phyloP scores from a whole-genome alignment of 2,888 invertebrate genomes.

The Dryocosmus kuriphilus region DNA sequence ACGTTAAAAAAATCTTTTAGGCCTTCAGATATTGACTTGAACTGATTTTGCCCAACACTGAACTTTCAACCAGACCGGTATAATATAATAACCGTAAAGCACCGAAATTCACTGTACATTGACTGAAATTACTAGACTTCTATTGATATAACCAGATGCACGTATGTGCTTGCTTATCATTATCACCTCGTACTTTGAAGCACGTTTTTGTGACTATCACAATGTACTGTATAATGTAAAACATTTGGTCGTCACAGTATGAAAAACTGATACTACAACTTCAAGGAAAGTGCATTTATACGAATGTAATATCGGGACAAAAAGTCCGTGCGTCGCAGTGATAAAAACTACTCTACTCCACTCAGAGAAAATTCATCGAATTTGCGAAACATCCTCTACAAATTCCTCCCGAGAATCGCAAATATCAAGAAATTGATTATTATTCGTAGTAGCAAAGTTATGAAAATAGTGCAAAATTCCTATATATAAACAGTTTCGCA shows the following conservation, averaged over 20 bases:
- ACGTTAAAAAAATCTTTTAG: neutral
- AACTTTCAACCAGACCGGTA: neutral
- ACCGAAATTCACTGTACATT: slow-evolving; percentile 2
- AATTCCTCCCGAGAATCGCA: neutral
- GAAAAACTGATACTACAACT: slow-evolving; percentile 31
- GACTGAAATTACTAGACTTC: slow-evolving; percentile 22
- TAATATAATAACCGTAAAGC: slow-evolving; percentile 9
- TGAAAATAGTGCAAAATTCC: slow-evolving; percentile 39
- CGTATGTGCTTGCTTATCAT: slow-evolving; percentile 10
- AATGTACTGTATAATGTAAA: slow-evolving; percentile 32
- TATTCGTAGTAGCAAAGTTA: slow-evolving; percentile 23
- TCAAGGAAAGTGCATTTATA: slow-evolving; percentile 16
- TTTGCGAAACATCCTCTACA: neutral
- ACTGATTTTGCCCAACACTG: slow-evolving; percentile 30
- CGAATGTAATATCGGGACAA: slow-evolving; percentile 22
- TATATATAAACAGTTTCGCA: slow-evolving; percentile 34
- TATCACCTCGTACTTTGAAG: slow-evolving; percentile 17
- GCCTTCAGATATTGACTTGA: neutral
- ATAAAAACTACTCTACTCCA: slow-evolving; percentile 29
- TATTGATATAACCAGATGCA: neutral
- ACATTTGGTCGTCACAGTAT: slow-evolving; percentile 32
- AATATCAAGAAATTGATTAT: neutral
- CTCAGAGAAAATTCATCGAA: slow-evolving; percentile 8
- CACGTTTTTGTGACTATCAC: slow-evolving; percentile 34
- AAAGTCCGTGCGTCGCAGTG: slow-evolving; percentile 14